phyloP scores from a whole-genome alignment of 2,888 invertebrate species.

The Rhimphoctona megacephalus region DNA sequence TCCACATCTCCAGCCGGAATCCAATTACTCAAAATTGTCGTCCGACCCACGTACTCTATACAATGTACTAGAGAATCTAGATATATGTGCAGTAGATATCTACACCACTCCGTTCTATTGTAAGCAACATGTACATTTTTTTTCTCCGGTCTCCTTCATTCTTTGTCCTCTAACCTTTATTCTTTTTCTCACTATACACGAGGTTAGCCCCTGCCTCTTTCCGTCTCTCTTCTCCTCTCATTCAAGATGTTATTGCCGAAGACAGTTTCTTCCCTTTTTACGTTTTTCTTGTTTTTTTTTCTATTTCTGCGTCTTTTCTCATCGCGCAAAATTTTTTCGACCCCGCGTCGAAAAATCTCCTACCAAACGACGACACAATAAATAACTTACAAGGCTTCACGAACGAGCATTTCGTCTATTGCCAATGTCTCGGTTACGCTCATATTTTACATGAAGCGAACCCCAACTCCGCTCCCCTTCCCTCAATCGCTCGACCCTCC shows the following conservation, averaged over 20 bases:
- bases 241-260: constrained; percentile 62
- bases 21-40: constrained; percentile 72
- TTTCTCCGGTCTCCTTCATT: constrained; percentile 21
- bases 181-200: constrained; percentile 48
- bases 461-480: constrained; percentile 43
- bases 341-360: constrained; percentile 26
- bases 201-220: constrained; percentile 25
- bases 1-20: constrained; percentile 63
- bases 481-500: background rate
- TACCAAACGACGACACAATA: constrained; percentile 54
- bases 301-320: background rate
- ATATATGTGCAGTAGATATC: constrained; percentile 47
- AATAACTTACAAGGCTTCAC: constrained; percentile 62
- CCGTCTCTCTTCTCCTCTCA: constrained; percentile 12
- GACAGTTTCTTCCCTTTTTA: background rate
- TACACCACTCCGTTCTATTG: constrained; percentile 36
- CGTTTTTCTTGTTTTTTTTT: constrained; percentile 22
- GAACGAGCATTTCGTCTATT: constrained; percentile 54
- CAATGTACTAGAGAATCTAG: constrained; percentile 11
- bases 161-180: constrained; percentile 48
- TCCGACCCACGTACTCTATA: constrained; percentile 50
- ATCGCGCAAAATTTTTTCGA: constrained; percentile 38
- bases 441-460: constrained; percentile 63
- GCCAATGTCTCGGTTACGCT: constrained; percentile 60
- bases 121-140: constrained; percentile 38